Percentiles rank a stretch among this genome's conserved stretches.
phyloP scores from a whole-genome alignment of 2,888 invertebrate genomes.

The Timandra comae region DNA sequence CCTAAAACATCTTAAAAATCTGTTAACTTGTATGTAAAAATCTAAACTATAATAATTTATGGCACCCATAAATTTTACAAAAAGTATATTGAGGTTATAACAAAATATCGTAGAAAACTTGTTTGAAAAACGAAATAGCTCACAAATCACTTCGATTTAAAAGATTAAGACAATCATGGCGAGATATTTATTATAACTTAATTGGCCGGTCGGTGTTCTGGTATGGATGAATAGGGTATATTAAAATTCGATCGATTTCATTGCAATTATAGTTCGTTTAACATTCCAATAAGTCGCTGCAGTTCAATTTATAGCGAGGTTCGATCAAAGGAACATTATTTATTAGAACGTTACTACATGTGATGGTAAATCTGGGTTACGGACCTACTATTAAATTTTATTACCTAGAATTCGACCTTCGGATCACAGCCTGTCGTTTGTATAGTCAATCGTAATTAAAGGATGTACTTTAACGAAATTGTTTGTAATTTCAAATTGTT shows the following conservation, averaged over 20 bases:
- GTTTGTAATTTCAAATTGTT: too few relatives aligned
- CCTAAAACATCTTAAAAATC: too few relatives aligned
- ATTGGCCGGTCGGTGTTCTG: constrained; percentile 14
- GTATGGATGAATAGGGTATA: constrained; percentile 13
- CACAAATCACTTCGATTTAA: neutral
- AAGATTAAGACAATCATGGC: neutral
- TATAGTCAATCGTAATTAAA: constrained; percentile 24
- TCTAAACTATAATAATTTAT: too few relatives aligned
- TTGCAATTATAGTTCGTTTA: constrained; percentile 36
- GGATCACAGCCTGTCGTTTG: constrained; percentile 28
- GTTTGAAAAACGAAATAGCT: neutral
- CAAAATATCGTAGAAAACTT: constrained; percentile 7
- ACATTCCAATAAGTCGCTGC: constrained; percentile 29
- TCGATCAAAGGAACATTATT: constrained; percentile 30
- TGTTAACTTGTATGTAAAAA: too few relatives aligned
- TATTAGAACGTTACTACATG: constrained; percentile 41
- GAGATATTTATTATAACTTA: neutral
- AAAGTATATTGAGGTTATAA: constrained; percentile 2
- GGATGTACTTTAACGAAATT: constrained; percentile 25
- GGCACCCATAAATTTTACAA: too few relatives aligned
- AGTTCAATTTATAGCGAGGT: constrained; percentile 32
- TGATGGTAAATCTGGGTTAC: constrained; percentile 61
- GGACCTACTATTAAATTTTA: constrained; percentile 48
- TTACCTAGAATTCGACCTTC: constrained; percentile 56
- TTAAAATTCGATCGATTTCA: constrained; percentile 23